These are phyloP conservation scores for Epistrophella euchroma DNA, from an alignment of 2,888 invertebrate species.

Conservation along the genomic window DNA sequence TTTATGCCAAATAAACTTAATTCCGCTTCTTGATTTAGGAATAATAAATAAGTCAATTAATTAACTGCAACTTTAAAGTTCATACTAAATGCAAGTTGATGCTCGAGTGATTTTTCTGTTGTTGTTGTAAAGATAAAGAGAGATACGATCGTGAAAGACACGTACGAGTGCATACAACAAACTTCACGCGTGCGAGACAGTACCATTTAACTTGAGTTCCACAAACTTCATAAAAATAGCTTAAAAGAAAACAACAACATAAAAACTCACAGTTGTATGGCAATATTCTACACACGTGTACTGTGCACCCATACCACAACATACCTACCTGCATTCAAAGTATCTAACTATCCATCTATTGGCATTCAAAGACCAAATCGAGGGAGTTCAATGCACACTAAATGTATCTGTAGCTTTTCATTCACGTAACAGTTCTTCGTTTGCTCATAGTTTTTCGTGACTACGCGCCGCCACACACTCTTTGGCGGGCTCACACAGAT, in stretches of 20 bases:
- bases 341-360: slow-evolving; percentile 59
- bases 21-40: slow-evolving; percentile 29
- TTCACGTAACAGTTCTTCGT: slow-evolving; percentile 71
- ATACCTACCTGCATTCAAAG: slow-evolving; percentile 62
- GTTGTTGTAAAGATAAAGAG: slow-evolving; percentile 4
- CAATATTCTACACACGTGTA: slow-evolving; percentile 44
- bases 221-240: slow-evolving; percentile 46
- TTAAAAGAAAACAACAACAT: slow-evolving; percentile 31
- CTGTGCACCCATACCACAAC: slow-evolving; percentile 49
- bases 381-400: slow-evolving; percentile 75
- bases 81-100: slow-evolving; percentile 52
- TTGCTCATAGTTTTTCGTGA: slow-evolving; percentile 68
- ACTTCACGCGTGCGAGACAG: slow-evolving; percentile 67
- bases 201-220: slow-evolving; percentile 59
- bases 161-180: slow-evolving; percentile 33
- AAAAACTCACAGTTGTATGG: slow-evolving; percentile 30
- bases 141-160: slow-evolving; percentile 45
- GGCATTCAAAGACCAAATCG: slow-evolving; percentile 66
- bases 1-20: slow-evolving; percentile 37
- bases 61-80: slow-evolving; percentile 52
- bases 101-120: slow-evolving; percentile 48
- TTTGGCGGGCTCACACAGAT: slow-evolving; percentile 57
- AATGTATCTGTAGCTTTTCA: slow-evolving; percentile 72
- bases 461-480: slow-evolving; percentile 59
- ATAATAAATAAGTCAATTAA: slow-evolving; percentile 48